Conservation (phyloP, 2,113 vertebrate species). For the Accipiter cooperii region DNA sequence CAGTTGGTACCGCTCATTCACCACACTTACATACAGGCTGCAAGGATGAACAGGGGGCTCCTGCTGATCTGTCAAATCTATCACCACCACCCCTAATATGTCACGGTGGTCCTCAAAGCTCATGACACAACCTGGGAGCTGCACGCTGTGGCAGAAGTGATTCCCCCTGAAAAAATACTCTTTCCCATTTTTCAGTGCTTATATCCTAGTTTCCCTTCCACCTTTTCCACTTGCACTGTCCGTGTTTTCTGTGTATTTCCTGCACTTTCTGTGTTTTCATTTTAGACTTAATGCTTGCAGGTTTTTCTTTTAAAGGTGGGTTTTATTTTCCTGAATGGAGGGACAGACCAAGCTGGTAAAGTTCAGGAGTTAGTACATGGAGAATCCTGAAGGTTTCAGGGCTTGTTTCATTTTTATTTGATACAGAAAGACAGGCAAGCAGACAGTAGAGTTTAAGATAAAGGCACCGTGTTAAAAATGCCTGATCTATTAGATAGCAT, state of each 20-base stretch:
- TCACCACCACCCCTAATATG: not conserved
- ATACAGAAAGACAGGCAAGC: not conserved
- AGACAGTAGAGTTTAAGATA: not conserved
- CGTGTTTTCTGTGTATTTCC: not conserved
- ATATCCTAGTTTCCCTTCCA: not conserved
- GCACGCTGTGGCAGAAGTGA: not conserved
- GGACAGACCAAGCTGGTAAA: not conserved
- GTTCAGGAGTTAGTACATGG: not conserved
- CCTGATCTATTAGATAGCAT: not conserved
- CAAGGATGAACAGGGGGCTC: not conserved
- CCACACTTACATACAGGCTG: not conserved
- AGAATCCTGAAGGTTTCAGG: not conserved
- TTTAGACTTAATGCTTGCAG: not conserved
- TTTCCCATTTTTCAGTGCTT: not conserved
- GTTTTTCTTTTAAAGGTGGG: not conserved
- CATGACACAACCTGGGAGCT: not conserved
- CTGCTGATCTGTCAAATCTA: not conserved
- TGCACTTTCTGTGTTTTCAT: not conserved
- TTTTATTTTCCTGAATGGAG: not conserved
- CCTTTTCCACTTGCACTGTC: not conserved
- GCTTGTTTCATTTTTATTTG: not conserved
- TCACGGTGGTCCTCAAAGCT: not conserved
- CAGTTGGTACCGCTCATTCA: not conserved
- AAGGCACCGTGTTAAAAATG: not conserved
- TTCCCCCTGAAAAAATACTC: not conserved